phyloP scores from a whole-genome alignment of 2,797 vertebrate species.

The Mus spretus region DNA sequence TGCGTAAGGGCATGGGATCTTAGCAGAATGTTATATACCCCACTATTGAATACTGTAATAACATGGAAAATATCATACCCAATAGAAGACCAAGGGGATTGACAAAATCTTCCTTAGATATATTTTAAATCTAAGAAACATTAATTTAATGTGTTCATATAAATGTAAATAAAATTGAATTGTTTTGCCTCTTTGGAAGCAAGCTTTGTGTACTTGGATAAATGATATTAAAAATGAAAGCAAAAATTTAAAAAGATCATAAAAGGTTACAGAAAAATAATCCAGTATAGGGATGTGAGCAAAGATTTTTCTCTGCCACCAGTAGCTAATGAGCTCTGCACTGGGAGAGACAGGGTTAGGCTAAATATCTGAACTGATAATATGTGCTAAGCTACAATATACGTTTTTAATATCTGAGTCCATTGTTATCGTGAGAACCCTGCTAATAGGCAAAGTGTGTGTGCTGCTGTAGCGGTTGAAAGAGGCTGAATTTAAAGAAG shows the following conservation, averaged over 20 bases:
- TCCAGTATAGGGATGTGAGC: not conserved
- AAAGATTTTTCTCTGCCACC: not conserved
- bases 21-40: not conserved
- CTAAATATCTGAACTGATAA: not conserved
- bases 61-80: not conserved
- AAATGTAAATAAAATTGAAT: slow-evolving; percentile 12
- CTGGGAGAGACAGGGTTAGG: not conserved
- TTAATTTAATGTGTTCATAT: not conserved
- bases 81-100: not conserved
- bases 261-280: not conserved
- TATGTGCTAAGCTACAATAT: not conserved
- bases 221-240: not conserved
- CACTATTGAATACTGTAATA: not conserved
- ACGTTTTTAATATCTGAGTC: not conserved
- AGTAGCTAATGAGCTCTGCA: not conserved
- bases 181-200: not conserved
- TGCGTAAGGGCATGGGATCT: not conserved
- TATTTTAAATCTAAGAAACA: not conserved
- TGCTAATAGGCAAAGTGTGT: not conserved
- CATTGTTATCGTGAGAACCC: not conserved
- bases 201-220: not conserved
- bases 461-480: not conserved
- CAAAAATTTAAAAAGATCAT: not conserved
- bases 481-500: not conserved
- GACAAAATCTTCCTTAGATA: not conserved